Percentiles rank a stretch among this genome's conserved stretches.
Evolutionary conservation across 2,113 vertebrate genomes (phyloP).

Genomic region (Oreochromis niloticus): DNA sequence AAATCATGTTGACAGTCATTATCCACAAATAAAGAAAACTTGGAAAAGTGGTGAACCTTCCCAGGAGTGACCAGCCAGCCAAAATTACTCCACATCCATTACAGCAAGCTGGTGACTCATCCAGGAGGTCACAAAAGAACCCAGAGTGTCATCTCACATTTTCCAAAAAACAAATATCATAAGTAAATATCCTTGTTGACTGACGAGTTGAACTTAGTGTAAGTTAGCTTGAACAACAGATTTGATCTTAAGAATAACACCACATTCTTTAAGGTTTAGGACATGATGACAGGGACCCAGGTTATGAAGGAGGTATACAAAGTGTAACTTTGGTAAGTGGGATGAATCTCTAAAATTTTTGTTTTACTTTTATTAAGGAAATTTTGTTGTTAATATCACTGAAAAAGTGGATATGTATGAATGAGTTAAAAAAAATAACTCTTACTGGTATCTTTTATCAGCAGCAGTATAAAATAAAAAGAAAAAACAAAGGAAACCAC

Average conservation of each 20-base stretch:
- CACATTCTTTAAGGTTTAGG: not conserved
- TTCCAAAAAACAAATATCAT: not conserved
- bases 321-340: not conserved
- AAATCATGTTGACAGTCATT: not conserved
- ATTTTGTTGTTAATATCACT: not conserved
- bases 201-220: no score
- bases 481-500: fast-evolving
- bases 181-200: not conserved
- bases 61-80: not conserved
- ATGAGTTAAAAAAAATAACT: not conserved
- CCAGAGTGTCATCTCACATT: not conserved
- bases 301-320: not conserved
- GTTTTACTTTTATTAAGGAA: not conserved
- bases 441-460: not conserved
- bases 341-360: not conserved
- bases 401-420: not conserved
- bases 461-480: not conserved
- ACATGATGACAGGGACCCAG: not conserved
- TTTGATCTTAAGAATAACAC: no score
- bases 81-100: not conserved
- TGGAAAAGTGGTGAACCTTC: not conserved
- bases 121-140: not conserved
- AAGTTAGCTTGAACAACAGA: no score
- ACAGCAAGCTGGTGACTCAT: no score
- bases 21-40: not conserved